Evolutionary conservation across 2,888 invertebrate species (phyloP), one percentile per base, ranked within the genome.

Genomic region (Mimachlamys varia): DNA sequence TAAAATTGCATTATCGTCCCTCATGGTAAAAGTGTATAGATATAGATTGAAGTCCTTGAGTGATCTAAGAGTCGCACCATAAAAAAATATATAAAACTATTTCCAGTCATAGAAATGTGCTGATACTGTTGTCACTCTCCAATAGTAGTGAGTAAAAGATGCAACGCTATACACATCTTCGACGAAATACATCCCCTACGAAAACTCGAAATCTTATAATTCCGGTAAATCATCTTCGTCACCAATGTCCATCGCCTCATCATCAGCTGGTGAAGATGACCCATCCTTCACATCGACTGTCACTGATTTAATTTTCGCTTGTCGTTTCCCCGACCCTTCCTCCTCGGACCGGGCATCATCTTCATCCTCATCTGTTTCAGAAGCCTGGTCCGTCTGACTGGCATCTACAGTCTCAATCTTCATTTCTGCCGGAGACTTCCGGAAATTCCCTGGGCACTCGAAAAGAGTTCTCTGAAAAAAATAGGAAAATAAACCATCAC

Each of bases 401-500:
- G 91, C 90, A 91, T 94, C 90, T n/a, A 95, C 90, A 89, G 94
- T 93, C 91, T 95, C 93, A 87, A 95, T 93, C 88, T 92, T 90
- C 91, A 94, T 89, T 87, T 92, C 92, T 53, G 92, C 89, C 49
- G 93, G 92, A 49, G 91, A 90, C 33, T 91, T 89, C 5, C 33
- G 27, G 33, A 76, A 76, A 76, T 90, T 88, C n/a, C 91, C 92
- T n/a, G 93, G 88, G 89, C 93, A 94, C 4, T 93, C 93, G 92
- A 94, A 94, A 38, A 94, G 92, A 90, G 92, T 94, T 91, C 91
- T 93, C 94, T 94, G 93, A 33, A 93, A 93, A 93, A 93, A 27
- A 17, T 19, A 53, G 90, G 37, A 88, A 58, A 22, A 87, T 76
- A 27, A 89, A 49, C 22, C 44, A 44, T 53, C 19, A 53, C 15